These are phyloP conservation scores for Lagocephalus sceleratus DNA, from an alignment of 2,797 vertebrate genomes.

Conservation along the genomic window DNA sequence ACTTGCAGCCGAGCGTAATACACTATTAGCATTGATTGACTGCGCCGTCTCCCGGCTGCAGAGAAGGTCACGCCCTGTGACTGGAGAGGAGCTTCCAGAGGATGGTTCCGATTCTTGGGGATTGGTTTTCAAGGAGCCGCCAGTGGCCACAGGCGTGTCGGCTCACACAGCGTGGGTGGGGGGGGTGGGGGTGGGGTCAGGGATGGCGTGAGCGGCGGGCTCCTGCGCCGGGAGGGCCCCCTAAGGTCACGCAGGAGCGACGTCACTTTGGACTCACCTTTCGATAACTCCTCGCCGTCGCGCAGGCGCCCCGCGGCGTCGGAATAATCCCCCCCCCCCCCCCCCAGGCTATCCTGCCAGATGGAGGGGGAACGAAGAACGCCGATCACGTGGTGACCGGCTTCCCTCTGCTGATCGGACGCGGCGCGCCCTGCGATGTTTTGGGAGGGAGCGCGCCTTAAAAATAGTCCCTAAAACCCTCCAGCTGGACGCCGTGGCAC, in stretches of 20 bases:
- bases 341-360: too few relatives aligned
- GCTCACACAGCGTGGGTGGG: conserved; percentile 15
- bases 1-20: conserved; percentile 4
- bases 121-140: neutral
- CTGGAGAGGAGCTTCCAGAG: conserved; percentile 66
- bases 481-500: conserved; percentile 44
- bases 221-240: conserved; percentile 19
- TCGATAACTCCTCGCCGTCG: conserved; percentile 45
- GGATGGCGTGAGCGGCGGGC: conserved; percentile 23
- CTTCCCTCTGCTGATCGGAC: conserved; percentile 11
- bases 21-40: neutral
- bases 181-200: too few relatives aligned
- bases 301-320: conserved; percentile 28
- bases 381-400: conserved; percentile 1
- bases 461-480: conserved; percentile 64
- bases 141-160: too few relatives aligned
- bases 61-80: conserved; percentile 65
- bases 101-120: neutral
- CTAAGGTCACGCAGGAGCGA: conserved; percentile 31
- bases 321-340: conserved; percentile 28
- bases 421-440: conserved; percentile 39
- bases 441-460: conserved; percentile 33
- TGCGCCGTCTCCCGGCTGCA: conserved; percentile 1
- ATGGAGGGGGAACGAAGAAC: too few relatives aligned
- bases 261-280: conserved; percentile 49